Evolutionary conservation across 2,113 vertebrate species (phyloP), one percentile per base, ranked within the genome.

Genomic region (Urocolius indicus): DNA sequence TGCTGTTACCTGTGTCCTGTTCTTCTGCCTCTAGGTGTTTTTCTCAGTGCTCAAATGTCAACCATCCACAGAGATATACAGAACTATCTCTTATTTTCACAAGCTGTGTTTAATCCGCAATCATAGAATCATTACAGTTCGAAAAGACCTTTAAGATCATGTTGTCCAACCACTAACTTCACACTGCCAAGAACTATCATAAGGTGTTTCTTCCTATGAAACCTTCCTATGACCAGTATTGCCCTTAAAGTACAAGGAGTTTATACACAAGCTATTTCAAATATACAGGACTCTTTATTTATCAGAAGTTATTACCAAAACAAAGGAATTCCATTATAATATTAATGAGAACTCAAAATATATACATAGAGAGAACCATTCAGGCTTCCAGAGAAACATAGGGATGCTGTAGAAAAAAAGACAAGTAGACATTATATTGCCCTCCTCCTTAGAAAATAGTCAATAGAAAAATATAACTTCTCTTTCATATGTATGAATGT

Each of bases 151-250:
- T 9, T 41, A 41, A 41, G 38, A 41, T 41, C 38, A 41, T 41
- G 9, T 41, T 41, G 38, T 41, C 38, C 38, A 10, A 41, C 38
- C 38, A 41, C 38, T 41, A 41, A 41, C 38, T 12, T 41, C 38
- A 41, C 38, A 41, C 38, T 41, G 38, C 38, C 38, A 41, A 41
- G 38, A 41, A 41, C 34, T 10, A 2, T 43, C 9, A 2, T 27
- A 65, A 61, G 9, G 10, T 16, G 15, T 82, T 67, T 93, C 45
- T 48, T 65, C 32, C 29, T 55, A n/a, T 62, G 69, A 41, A 16
- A 3, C 0, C 0, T 3, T 2, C 3, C 5, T 59, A 26, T 23
- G 24, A 27, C 5, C 26, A 52, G 18, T 48, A 30, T 15, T 49
- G 10, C 49, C n/a, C 22, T 79, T 80, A 49, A 61, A 82, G 30